Conservation (phyloP, 2,888 invertebrate species). For the Campaea margaritaria region DNA sequence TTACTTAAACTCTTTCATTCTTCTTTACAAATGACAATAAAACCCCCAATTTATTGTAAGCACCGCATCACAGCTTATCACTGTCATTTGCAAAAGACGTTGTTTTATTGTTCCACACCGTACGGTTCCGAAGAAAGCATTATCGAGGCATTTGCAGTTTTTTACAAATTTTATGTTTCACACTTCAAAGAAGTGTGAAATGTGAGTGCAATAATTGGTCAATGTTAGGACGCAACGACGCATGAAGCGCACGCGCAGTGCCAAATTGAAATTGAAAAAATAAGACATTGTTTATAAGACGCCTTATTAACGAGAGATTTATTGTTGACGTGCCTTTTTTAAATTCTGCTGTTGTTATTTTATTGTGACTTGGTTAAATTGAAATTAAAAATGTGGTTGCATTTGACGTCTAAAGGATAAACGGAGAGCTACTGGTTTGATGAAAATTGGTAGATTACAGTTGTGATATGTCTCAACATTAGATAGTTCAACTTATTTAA, state of each 20-base stretch:
- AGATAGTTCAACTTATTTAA: too few species aligned
- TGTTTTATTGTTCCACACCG: conserved; percentile 17
- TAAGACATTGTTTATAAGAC: conserved; percentile 69
- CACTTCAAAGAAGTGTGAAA: conserved; percentile 64
- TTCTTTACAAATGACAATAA: conserved; percentile 11
- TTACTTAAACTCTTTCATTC: too few species aligned
- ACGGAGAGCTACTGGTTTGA: too few species aligned
- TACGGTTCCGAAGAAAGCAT: conserved; percentile 53
- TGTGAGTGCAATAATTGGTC: conserved; percentile 64
- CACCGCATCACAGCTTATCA: conserved; percentile 8
- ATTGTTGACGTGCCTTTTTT: conserved; percentile 61
- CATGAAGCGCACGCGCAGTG: conserved; percentile 57
- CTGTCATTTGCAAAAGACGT: conserved; percentile 12
- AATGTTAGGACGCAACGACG: conserved; percentile 60
- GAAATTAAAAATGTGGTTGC: conserved; percentile 13
- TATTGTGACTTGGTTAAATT: conserved; percentile 40
- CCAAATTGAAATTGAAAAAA: conserved; percentile 70
- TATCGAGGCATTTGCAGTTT: conserved; percentile 50
- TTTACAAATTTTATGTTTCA: conserved; percentile 56
- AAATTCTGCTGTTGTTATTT: conserved; percentile 52
- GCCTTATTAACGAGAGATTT: conserved; percentile 77
- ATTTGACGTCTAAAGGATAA: background rate
- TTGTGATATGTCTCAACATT: too few species aligned
- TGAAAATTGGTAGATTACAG: too few species aligned
- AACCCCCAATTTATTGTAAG: conserved; percentile 12